These are phyloP conservation scores for Cephus rjabovi DNA, from an alignment of 2,888 invertebrate genomes.

Conservation along the genomic window DNA sequence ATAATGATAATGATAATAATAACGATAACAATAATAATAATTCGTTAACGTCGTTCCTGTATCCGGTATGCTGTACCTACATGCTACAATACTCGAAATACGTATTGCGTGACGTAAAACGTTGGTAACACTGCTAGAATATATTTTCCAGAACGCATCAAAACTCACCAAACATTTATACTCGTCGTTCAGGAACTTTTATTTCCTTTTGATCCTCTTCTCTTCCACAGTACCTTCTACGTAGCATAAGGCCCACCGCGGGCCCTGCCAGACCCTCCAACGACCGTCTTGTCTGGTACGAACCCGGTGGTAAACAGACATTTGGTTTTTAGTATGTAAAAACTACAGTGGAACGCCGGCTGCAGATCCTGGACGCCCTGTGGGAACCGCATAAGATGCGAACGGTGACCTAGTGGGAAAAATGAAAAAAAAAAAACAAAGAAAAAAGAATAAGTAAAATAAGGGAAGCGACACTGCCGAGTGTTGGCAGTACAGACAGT, in stretches of 20 bases:
- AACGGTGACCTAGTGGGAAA: neutral
- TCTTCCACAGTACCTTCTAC: neutral
- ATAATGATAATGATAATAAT: neutral
- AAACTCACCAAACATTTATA: neutral
- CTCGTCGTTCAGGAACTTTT: neutral
- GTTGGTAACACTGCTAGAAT: neutral
- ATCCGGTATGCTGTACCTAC: neutral
- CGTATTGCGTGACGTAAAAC: neutral
- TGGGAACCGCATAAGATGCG: conserved; percentile 19
- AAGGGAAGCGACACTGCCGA: neutral
- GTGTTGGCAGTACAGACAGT: neutral
- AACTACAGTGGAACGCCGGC: conserved; percentile 21
- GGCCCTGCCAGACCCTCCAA: neutral
- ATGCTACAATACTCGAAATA: neutral
- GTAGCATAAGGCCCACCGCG: neutral
- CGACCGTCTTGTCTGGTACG: neutral
- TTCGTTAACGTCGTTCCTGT: neutral
- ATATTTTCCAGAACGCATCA: neutral
- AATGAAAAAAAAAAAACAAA: neutral
- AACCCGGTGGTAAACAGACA: conserved; percentile 15
- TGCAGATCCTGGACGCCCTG: conserved; percentile 23
- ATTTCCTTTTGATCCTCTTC: neutral
- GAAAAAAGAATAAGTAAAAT: neutral
- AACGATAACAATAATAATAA: neutral
- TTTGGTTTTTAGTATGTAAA: conserved; percentile 20